Conservation (phyloP, 2,797 vertebrate genomes). For the Tympanoctomys barrerae region DNA sequence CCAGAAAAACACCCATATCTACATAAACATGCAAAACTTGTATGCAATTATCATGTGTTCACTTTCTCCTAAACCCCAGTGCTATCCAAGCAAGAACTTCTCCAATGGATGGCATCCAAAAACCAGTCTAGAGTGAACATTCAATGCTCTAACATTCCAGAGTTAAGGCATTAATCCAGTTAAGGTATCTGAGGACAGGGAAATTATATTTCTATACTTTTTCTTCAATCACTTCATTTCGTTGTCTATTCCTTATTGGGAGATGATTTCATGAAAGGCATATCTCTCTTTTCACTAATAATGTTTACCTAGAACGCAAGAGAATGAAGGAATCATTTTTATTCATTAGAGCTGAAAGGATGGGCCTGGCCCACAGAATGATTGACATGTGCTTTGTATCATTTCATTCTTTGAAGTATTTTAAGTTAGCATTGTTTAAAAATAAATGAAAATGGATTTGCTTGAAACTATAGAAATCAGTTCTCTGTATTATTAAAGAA, state of each 20-base stretch:
- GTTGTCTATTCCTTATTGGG: conserved; percentile 67
- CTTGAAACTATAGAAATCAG: conserved; percentile 64
- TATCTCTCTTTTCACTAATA: conserved; percentile 61
- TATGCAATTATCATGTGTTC: not conserved
- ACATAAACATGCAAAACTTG: not conserved
- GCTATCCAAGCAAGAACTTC: not conserved
- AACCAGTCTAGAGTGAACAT: not conserved
- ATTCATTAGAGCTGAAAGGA: conserved; percentile 69
- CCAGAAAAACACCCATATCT: conserved; percentile 8
- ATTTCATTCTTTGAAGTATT: conserved; percentile 70
- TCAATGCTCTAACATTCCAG: not conserved
- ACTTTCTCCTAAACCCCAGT: not conserved
- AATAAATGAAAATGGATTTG: conserved; percentile 66
- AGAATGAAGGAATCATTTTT: conserved; percentile 74
- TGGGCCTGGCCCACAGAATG: conserved; percentile 59
- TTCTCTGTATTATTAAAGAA: conserved; percentile 64
- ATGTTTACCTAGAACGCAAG: conserved; percentile 58
- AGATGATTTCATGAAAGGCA: conserved; percentile 61
- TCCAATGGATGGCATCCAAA: not conserved
- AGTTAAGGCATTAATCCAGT: not conserved
- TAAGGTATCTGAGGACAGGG: conserved; percentile 14
- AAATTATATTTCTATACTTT: conserved; percentile 60
- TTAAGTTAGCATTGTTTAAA: conserved; percentile 77
- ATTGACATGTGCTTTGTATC: conserved; percentile 63
- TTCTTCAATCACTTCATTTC: conserved; percentile 59